phyloP scores from a whole-genome alignment of 2,113 vertebrate genomes.

The Archilochus colubris region DNA sequence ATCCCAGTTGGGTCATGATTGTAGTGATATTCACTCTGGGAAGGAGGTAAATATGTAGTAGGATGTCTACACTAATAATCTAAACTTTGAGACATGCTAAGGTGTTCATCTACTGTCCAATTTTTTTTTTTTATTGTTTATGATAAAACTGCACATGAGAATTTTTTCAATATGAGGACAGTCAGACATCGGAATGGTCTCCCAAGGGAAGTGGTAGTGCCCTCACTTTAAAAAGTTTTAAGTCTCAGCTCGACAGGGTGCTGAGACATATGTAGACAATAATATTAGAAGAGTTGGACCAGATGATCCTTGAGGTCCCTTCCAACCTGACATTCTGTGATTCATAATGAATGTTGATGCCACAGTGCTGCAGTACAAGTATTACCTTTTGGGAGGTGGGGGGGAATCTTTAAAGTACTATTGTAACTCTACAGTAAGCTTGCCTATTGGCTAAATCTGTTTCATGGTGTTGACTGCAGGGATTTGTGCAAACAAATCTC shows the following conservation, averaged over 20 bases:
- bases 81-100: not conserved
- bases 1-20: accelerated
- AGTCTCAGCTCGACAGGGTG: too few relatives aligned
- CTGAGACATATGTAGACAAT: too few relatives aligned
- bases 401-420: not conserved
- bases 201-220: too few relatives aligned
- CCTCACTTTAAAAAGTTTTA: too few relatives aligned
- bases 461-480: not conserved
- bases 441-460: not conserved
- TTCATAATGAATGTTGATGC: not conserved
- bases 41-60: not conserved
- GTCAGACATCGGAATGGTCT: too few relatives aligned
- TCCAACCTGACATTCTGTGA: too few relatives aligned
- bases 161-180: too few relatives aligned
- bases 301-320: too few relatives aligned
- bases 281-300: too few relatives aligned
- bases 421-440: not conserved
- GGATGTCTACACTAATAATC: not conserved
- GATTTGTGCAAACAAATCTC: not conserved
- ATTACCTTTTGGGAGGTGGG: not conserved
- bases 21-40: not conserved
- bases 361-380: not conserved
- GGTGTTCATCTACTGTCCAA: not conserved
- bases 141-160: not conserved
- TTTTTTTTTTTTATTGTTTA: not conserved